These are phyloP conservation scores for Lacanobia oleracea DNA, from an alignment of 2,888 invertebrate species.

Conservation along the genomic window DNA sequence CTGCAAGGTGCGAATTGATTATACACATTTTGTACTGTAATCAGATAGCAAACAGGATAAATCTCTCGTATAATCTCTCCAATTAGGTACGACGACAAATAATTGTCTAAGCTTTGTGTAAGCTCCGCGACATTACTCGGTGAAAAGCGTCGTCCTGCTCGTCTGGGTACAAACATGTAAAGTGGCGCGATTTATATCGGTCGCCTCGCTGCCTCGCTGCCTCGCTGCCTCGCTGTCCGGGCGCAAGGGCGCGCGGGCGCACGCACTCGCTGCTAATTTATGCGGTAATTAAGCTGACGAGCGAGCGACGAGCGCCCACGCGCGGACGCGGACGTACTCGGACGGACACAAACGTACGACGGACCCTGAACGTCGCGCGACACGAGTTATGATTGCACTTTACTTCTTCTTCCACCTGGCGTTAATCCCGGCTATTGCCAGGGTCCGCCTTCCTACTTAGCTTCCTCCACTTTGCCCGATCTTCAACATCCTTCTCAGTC, in stretches of 20 bases:
- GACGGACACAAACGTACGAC: background rate
- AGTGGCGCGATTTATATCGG: conserved; percentile 24
- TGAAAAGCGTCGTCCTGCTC: background rate
- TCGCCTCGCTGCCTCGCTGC: conserved; percentile 8
- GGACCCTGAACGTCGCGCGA: background rate
- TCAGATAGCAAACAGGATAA: conserved; percentile 1
- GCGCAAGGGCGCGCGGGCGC: background rate
- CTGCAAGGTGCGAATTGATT: background rate
- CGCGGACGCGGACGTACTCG: background rate
- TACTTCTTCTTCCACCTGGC: no score
- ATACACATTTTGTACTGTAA: background rate
- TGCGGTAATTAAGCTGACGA: conserved; percentile 29
- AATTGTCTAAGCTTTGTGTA: conserved; percentile 6
- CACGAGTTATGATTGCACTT: conserved; percentile 1
- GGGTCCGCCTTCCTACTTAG: no score
- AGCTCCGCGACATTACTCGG: background rate
- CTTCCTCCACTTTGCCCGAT: no score
- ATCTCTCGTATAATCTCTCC: conserved; percentile 3
- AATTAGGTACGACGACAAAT: conserved; percentile 27
- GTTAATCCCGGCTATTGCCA: no score
- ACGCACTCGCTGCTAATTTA: conserved; percentile 17
- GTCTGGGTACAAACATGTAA: conserved; percentile 10
- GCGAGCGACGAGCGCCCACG: conserved; percentile 26
- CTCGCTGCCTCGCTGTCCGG: background rate
- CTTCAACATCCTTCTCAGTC: no score